Base-by-base conservation (phyloP, 2,113 vertebrate genomes). In the Laticauda colubrina region DNA sequence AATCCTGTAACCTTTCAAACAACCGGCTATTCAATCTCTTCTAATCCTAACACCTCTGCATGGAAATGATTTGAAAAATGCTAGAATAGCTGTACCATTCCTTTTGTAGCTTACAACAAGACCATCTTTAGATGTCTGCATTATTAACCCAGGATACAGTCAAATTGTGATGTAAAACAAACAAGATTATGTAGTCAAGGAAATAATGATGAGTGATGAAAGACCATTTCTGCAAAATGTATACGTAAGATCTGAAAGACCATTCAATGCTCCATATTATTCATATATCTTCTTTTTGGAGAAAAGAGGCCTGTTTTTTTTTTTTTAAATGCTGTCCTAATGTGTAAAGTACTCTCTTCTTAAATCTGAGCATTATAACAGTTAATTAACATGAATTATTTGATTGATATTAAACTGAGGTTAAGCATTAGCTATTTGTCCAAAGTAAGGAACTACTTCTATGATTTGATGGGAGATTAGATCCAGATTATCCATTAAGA, bases 261-360 rank as follows among this genome's bases (percentile, higher is more conserved):
- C 29, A 93, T 89, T 0, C 0, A 11, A 10, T 18, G 89, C 9
- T 8, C 23, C 39, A 20, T 0, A 91, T 90, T n/a, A 24, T 14
- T 51, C 23, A 15, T 23, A 15, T 45, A 3, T 54, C 21, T n/a
- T 87, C 6, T 34, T 88, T 15, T 29, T 34, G 20, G 87, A 88
- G 64, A 57, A 54, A 86, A 93, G 12, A 45, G 91, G 59, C 8
- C 93, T 57, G 26, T 1, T 10, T 11, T 61, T 61, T 61, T 61
- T 61, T 24, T 5, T 5, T 1, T n/a, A 57, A 61, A 61, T 26
- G 24, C 1, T 61, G 9, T 61, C 24, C 59, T 61, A 61, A 61
- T 10, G 26, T 61, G 59, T 26, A 61, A 24, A 24, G 23, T 61
- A 61, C 24, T 26, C 57, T 61, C 24, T 61, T 61, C 24, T 61